A percentile compares a stretch with the other conserved stretches of the same genome.
phyloP scores from a whole-genome alignment of 2,888 invertebrate genomes.

The Priocnemis perturbator region DNA sequence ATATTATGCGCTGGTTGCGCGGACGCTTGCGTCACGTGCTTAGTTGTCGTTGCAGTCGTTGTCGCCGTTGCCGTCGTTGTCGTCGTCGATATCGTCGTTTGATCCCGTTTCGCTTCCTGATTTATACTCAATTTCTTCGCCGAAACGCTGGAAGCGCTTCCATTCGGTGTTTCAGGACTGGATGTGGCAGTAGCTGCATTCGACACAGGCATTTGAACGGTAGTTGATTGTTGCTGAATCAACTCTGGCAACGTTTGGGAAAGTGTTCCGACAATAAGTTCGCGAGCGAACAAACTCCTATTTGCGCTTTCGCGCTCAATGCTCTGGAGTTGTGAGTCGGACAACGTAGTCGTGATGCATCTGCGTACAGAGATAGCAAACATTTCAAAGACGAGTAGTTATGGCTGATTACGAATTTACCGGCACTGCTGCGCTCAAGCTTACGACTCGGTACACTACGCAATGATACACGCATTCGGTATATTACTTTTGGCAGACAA shows the following conservation, averaged over 20 bases:
- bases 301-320: constrained; percentile 73
- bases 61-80: constrained; percentile 12
- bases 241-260: constrained; percentile 70
- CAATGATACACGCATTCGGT: too few species aligned
- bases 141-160: constrained; percentile 53
- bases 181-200: constrained; percentile 62
- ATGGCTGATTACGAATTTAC: too few species aligned
- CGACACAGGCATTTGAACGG: constrained; percentile 61
- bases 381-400: not conserved
- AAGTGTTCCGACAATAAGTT: constrained; percentile 70
- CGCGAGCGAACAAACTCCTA: constrained; percentile 70
- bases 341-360: constrained; percentile 70
- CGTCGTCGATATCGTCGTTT: constrained; percentile 37
- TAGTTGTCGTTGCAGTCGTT: constrained; percentile 36
- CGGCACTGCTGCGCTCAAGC: too few species aligned
- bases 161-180: constrained; percentile 67
- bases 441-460: too few species aligned
- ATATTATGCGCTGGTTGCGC: constrained; percentile 52
- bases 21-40: constrained; percentile 32
- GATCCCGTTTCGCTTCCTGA: constrained; percentile 67
- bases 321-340: constrained; percentile 70
- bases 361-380: constrained; percentile 44
- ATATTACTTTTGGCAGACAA: constrained; percentile 53
- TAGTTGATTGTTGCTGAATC: constrained; percentile 58
- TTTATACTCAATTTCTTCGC: constrained; percentile 62